Evolutionary conservation across 2,113 vertebrate species (phyloP), one percentile per base, ranked within the genome.

Genomic region (Alectura lathami): DNA sequence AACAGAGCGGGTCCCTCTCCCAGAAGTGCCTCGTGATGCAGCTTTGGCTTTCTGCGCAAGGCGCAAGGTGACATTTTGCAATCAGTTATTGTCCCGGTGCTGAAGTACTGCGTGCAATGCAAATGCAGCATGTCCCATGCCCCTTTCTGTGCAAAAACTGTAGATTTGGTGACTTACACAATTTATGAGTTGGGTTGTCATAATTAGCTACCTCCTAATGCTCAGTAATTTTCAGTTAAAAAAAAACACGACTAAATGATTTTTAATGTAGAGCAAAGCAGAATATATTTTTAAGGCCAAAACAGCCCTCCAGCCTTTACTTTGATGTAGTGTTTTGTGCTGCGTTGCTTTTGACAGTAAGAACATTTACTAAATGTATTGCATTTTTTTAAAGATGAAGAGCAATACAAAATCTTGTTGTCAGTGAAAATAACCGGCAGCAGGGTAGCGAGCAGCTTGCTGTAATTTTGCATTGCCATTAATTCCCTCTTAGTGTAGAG

Each of bases 401-500:
- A 51, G n/a, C 51, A 72, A 69, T 63, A 85, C 62, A 63, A 89
- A 91, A 68, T 69, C 48, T 27, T 68, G 9, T 66, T 86, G 86
- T 62, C 60, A 78, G 89, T 82, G 91, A 86, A 93, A 83, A 94
- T 81, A 83, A 47, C 88, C 93, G 93, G 66, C 72, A 91, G 79
- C 68, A 88, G 54, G 4, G 0, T 29, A 83, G 75, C 75, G 63
- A 94, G 79, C 75, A 75, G 82, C 73, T 60, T 84, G 88, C 88
- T 95, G 80, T 87, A 87, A 89, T 93, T 97, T 91, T 94, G 88
- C 69, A 56, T 42, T 38, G 57, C 73, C 82, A 68, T 91, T 94
- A 95, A 95, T 93, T 90, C 79, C 32, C 17, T 88, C 76, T 72
- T 75, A 84, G 93, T 96, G 85, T 96, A 12, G 20, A 89, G 73